Base-by-base conservation (phyloP, 2,888 invertebrate species). In the Epistrophe grossulariae region DNA sequence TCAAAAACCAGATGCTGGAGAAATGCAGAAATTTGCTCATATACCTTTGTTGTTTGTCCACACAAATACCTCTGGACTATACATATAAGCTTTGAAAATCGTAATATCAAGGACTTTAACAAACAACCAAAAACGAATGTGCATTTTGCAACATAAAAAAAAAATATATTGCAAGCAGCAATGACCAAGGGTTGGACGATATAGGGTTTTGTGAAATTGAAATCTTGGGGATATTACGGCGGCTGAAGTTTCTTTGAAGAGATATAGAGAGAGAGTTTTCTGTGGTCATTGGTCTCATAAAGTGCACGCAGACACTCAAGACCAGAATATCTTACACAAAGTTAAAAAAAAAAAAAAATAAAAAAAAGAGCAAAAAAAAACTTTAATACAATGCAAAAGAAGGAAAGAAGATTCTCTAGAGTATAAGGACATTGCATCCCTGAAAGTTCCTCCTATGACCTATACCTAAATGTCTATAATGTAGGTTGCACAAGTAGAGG, bases 221-320 rank as follows among this genome's bases (percentile, higher is more conserved):
- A 70, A 70, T 70, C 70, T 66, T 57, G 24, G 45, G 31, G 66
- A 45, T 57, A 68, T 68, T 77, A 57, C 31, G 71, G 48, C 52
- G 24, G 24, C 24, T 2, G 24, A 71, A 50, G 71, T 66, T 72
- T 19, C n/a, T 3, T 60, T 35, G 79, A 19, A 52, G 52, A 28
- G 7, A 19, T 11, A 52, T 11, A 52, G 24, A 13, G 13, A 81
- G 70, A 81, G 78, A 78, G 57, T 74, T 82, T 79, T 82, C 78
- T 82, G 78, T 85, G 81, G 85, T 74, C 85, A 82, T 79, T 81
- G 85, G 85, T 79, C 85, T 74, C 85, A 81, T 85, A 85, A 85
- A 85, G 78, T 82, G 64, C 82, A 82, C 82, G 71, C 81, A 81
- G 78, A 82, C 82, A 85, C 77, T 80, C 71, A 64, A 62, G 45